Evolutionary conservation across 2,113 vertebrate species (phyloP).

Genomic region (Thomomys bottae): DNA sequence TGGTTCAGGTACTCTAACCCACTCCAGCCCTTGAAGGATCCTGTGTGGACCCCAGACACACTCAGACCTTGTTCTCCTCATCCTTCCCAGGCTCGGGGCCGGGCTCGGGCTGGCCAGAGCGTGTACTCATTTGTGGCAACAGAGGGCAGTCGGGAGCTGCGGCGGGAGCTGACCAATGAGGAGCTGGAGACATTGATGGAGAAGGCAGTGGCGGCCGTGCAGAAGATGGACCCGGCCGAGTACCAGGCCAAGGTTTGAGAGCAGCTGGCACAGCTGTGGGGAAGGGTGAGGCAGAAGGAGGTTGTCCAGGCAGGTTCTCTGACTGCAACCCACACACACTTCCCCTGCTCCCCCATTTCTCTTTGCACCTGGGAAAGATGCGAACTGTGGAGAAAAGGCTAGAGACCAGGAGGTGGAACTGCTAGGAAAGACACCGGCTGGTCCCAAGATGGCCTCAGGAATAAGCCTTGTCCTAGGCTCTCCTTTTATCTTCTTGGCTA

Average conservation of each 20-base stretch:
- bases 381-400: neutral
- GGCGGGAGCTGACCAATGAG: conserved; percentile 89
- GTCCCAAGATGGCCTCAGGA: neutral
- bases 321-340: neutral
- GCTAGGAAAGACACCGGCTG: neutral
- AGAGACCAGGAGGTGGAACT: neutral
- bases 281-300: rapidly evolving
- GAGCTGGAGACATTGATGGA: conserved; percentile 88
- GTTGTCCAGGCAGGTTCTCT: neutral
- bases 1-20: conserved; percentile 86
- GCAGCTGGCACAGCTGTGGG: no score
- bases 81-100: conserved; percentile 89
- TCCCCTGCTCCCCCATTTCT: no score
- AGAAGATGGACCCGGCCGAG: conserved; percentile 84
- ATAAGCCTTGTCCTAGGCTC: neutral
- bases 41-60: neutral
- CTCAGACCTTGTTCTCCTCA: neutral
- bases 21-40: neutral
- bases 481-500: neutral
- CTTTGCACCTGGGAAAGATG: neutral
- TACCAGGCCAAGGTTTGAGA: conserved; percentile 83
- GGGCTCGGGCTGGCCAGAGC: conserved; percentile 90
- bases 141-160: conserved; percentile 86
- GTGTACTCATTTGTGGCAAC: conserved; percentile 91
- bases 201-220: conserved; percentile 86